Evolutionary conservation across 1,140 invertebrate genomes (phyloP).

Genomic region (Steinernema khuongi): DNA sequence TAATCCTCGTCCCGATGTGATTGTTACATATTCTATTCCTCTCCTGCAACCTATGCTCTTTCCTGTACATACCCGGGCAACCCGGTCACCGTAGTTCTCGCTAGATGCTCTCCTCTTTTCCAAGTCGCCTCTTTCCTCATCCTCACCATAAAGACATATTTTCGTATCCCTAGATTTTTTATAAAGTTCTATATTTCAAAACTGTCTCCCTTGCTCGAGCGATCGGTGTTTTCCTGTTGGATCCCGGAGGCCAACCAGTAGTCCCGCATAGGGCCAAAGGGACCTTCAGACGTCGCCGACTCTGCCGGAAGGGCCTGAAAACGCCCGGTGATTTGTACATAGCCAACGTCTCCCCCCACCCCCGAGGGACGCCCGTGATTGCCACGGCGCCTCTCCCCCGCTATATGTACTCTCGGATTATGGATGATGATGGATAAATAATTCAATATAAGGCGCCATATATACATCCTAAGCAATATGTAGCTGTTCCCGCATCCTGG

Average conservation of each 20-base stretch:
- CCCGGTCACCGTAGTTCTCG: slow-evolving; percentile 3
- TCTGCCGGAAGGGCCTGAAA: not conserved
- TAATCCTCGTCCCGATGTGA: not conserved
- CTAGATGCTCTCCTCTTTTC: not conserved
- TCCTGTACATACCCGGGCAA: slow-evolving; percentile 15
- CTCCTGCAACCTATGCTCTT: slow-evolving; percentile 4
- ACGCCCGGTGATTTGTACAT: slow-evolving; percentile 16
- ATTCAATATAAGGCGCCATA: not conserved
- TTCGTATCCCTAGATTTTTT: slow-evolving; percentile 1
- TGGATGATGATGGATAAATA: slow-evolving; percentile 17
- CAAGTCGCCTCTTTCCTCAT: not conserved
- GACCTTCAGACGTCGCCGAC: not conserved
- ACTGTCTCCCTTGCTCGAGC: not conserved
- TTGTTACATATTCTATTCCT: not conserved
- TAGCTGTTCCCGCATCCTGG: no score
- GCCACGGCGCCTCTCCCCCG: not conserved
- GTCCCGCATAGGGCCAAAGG: not conserved
- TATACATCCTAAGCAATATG: no score
- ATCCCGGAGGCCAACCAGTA: not conserved
- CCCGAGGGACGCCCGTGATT: not conserved
- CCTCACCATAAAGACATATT: slow-evolving; percentile 12
- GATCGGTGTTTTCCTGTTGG: not conserved
- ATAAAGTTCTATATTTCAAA: not conserved
- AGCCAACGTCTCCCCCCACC: not conserved
- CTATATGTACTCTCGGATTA: slow-evolving; percentile 4